These are phyloP conservation scores for Siphamia tubifer DNA, from an alignment of 2,113 vertebrate genomes.

Conservation along the genomic window DNA sequence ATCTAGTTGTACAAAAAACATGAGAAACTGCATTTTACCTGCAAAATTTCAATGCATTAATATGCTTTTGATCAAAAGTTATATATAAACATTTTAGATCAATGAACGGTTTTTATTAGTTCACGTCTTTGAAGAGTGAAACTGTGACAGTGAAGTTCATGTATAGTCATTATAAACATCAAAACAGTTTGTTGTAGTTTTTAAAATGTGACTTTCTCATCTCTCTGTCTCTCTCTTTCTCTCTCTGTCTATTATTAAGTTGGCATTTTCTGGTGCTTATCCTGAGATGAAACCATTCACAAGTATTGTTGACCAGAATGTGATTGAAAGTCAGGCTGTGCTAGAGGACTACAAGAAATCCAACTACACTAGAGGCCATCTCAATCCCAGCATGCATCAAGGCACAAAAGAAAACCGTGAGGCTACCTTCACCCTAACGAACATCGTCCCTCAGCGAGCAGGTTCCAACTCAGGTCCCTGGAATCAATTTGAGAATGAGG, in stretches of 20 bases:
- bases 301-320: slow-evolving; percentile 48
- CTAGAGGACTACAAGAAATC: slow-evolving; percentile 57
- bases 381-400: slow-evolving; percentile 80
- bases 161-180: too few relatives aligned
- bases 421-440: slow-evolving; percentile 84
- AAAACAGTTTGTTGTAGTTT: not conserved
- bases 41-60: too few relatives aligned
- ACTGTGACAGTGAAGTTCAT: too few relatives aligned
- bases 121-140: too few relatives aligned
- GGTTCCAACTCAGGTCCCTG: slow-evolving; percentile 78
- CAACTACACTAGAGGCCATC: slow-evolving; percentile 74
- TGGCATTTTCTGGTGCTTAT: slow-evolving; percentile 41
- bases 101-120: too few relatives aligned
- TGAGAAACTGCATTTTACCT: too few relatives aligned
- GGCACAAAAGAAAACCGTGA: slow-evolving; percentile 15
- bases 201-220: not conserved
- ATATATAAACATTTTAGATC: too few relatives aligned
- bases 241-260: slow-evolving; percentile 22
- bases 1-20: too few relatives aligned
- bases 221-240: not conserved
- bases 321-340: slow-evolving; percentile 69
- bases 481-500: slow-evolving; percentile 64
- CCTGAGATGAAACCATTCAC: slow-evolving; percentile 58
- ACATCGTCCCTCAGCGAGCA: slow-evolving; percentile 78
- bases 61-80: too few relatives aligned